phyloP scores from a whole-genome alignment of 2,113 vertebrate genomes.

The Hylia prasina region DNA sequence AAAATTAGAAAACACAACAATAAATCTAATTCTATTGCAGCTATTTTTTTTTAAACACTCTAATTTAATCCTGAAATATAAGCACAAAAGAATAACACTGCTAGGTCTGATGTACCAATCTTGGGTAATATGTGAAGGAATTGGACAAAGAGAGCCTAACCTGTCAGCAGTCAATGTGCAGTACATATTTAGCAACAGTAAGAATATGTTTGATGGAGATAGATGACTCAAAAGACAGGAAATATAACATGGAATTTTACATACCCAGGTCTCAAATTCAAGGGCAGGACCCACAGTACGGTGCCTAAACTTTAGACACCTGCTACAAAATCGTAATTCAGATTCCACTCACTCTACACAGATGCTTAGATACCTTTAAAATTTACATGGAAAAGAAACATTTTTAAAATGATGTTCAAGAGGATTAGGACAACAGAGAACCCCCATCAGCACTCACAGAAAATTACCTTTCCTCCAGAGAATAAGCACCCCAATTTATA shows the following conservation, averaged over 20 bases:
- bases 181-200: neutral
- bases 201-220: neutral
- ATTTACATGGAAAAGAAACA: neutral
- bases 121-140: neutral
- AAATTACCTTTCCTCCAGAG: neutral
- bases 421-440: neutral
- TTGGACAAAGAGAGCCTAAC: neutral
- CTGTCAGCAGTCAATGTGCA: neutral
- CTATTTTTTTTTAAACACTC: neutral
- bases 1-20: neutral
- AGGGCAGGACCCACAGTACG: neutral
- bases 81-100: neutral
- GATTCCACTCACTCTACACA: neutral
- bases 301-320: neutral
- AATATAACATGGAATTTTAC: neutral
- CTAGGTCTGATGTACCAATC: neutral
- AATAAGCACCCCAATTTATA: neutral
- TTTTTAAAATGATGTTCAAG: neutral
- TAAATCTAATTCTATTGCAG: neutral
- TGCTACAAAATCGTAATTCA: neutral
- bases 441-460: neutral
- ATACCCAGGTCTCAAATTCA: neutral
- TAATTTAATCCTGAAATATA: neutral
- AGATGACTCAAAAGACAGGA: neutral
- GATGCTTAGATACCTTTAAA: neutral